Percentiles rank a stretch among this genome's conserved stretches.
Conservation (phyloP, 2,113 vertebrate species). For the Cephalophus harveyi region DNA sequence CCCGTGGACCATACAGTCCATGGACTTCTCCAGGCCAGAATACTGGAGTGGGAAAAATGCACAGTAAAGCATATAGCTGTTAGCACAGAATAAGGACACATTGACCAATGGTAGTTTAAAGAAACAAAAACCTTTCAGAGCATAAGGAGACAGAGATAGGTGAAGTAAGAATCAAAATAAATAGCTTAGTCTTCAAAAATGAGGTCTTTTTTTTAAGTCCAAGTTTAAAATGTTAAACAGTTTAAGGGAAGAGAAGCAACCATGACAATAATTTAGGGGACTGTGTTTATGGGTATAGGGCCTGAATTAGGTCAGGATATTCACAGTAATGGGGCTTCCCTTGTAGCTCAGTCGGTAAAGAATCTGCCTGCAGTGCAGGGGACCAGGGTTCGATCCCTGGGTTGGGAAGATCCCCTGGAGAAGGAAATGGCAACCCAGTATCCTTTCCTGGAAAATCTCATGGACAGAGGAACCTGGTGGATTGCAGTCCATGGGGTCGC, state of each 20-base stretch:
- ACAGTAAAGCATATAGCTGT: not conserved
- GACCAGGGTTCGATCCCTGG: too few species aligned
- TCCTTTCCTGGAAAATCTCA: too few species aligned
- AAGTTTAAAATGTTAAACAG: conserved; percentile 1
- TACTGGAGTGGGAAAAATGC: not conserved
- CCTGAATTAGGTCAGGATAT: not conserved
- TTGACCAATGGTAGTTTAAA: not conserved
- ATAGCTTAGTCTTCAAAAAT: not conserved
- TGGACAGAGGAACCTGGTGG: too few species aligned
- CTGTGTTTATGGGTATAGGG: not conserved
- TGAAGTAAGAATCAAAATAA: not conserved
- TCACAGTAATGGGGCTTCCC: not conserved
- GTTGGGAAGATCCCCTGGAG: too few species aligned
- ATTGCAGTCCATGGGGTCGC: too few species aligned
- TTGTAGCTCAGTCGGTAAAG: too few species aligned
- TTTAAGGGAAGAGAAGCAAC: not conserved
- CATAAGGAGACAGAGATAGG: not conserved
- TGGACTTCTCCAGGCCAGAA: not conserved
- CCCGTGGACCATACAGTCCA: not conserved
- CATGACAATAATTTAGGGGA: not conserved
- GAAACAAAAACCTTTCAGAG: not conserved
- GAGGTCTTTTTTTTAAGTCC: not conserved
- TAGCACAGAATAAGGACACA: not conserved
- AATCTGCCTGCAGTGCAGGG: too few species aligned
- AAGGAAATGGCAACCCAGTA: too few species aligned